A percentile compares a stretch with the other conserved stretches of the same genome.
Evolutionary conservation across 2,888 invertebrate species (phyloP).

Genomic region (Philopedon plagiatum): DNA sequence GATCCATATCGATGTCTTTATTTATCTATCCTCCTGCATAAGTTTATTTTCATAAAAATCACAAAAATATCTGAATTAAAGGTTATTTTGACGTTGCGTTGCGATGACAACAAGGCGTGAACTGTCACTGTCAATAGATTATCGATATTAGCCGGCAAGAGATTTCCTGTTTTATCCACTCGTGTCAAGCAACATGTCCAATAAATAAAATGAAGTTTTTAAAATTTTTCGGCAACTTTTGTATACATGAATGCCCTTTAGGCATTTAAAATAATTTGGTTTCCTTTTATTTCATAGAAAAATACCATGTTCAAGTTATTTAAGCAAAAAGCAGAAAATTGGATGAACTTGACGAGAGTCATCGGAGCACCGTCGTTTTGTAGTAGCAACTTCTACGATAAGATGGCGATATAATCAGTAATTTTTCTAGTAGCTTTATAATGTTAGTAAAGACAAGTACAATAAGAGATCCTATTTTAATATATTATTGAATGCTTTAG

Average conservation of each 20-base stretch:
- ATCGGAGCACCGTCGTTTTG: conserved; percentile 18
- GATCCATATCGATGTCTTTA: conserved; percentile 34
- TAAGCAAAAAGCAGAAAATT: neutral
- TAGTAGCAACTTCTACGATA: neutral
- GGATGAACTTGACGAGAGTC: neutral
- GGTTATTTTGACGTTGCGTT: conserved; percentile 21
- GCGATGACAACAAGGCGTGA: conserved; percentile 21
- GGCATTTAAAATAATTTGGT: neutral
- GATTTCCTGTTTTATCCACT: neutral
- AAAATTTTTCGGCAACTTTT: neutral
- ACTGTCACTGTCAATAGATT: neutral
- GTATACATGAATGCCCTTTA: neutral
- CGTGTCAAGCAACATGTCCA: neutral
- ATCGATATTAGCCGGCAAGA: neutral
- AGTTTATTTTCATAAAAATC: neutral
- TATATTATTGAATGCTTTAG: too few relatives aligned
- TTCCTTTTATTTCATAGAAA: neutral
- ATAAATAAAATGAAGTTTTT: neutral
- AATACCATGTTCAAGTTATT: neutral
- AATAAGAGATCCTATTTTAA: too few relatives aligned
- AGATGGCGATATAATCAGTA: neutral
- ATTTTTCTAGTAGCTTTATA: neutral
- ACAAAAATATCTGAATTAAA: neutral
- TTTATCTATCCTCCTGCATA: neutral
- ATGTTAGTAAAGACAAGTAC: neutral